Evolutionary conservation across 2,797 vertebrate genomes (phyloP), one percentile per base, ranked within the genome.

Genomic region (Myotis planiceps): DNA sequence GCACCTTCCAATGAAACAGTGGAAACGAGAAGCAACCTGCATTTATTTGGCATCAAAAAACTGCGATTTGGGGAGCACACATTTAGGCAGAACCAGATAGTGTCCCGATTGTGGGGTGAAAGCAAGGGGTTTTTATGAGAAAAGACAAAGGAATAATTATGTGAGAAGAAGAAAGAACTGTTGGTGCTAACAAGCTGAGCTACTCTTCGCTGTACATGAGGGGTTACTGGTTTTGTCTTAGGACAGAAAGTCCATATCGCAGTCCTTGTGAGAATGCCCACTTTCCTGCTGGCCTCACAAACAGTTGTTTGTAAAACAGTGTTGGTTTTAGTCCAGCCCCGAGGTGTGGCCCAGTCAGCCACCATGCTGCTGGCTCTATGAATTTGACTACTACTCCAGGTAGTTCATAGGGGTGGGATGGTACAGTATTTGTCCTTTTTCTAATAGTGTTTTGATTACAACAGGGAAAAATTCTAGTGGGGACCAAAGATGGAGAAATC

Each of bases 401-500:
- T 19, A 15, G 1, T 25, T 55, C 47, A 1, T 15, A 4, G 2
- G 47, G 53, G 4, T 55, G 68, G 55, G 58, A 15, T 60, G 47
- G 32, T 25, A 34, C 29, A 51, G 39, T 45, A 9, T 53, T 49
- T 84, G 60, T 72, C 88, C 42, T 68, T 63, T 84, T 80, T 94
- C 79, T 93, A 53, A 2, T 58, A 42, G 2, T 88, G 60, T 47
- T 95, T 97, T 95, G 29, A 19, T 91, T 94, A 53, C 83, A 92
- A 98, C 96, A 99, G 99, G 99, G 99, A 9, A 99, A 99, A 97
- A 99, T 99, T 96, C 98, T 99, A 96, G 99, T 99, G 89, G 99
- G 99, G 97, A 99, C 99, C 25, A 99, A 99, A 98, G 99, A 99
- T 19, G 99, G 99, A 4, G 99, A 99, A 98, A 99, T 99, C 96